Evolutionary conservation across 2,113 vertebrate species (phyloP).

Genomic region (Sciurus niger): DNA sequence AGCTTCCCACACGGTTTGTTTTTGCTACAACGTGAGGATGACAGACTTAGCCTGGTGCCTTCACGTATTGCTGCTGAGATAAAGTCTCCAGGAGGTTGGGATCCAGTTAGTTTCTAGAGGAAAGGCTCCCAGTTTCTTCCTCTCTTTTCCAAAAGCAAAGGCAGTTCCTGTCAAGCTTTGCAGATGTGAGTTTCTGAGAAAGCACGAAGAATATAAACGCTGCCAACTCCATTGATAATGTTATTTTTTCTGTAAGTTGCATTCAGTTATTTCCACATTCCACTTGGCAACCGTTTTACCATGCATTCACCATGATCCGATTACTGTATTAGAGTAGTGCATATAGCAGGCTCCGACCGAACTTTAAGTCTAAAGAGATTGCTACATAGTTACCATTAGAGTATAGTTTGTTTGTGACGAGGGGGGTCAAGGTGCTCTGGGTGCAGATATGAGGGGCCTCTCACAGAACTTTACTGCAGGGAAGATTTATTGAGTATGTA

Average conservation of each 20-base stretch:
- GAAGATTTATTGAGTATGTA: too few relatives aligned
- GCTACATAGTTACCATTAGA: accelerated
- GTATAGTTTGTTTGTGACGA: neutral
- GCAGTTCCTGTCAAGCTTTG: neutral
- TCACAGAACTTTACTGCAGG: too few relatives aligned
- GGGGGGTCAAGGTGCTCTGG: neutral
- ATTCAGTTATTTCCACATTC: neutral
- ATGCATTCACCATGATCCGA: neutral
- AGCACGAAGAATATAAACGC: neutral
- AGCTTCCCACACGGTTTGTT: neutral
- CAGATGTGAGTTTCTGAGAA: neutral
- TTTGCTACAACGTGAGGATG: neutral
- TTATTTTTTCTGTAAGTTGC: neutral
- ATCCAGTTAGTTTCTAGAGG: neutral
- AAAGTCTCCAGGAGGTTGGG: neutral
- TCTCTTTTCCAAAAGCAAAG: neutral
- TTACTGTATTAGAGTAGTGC: neutral
- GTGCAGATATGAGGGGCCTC: neutral
- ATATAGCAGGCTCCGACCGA: neutral
- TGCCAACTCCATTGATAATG: neutral
- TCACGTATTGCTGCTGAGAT: neutral
- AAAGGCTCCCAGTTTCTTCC: neutral
- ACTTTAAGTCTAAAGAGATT: neutral
- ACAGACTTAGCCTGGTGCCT: neutral
- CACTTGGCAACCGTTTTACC: neutral